Base-by-base conservation (phyloP, 2,113 vertebrate species). In the Dasyprocta punctata region DNA sequence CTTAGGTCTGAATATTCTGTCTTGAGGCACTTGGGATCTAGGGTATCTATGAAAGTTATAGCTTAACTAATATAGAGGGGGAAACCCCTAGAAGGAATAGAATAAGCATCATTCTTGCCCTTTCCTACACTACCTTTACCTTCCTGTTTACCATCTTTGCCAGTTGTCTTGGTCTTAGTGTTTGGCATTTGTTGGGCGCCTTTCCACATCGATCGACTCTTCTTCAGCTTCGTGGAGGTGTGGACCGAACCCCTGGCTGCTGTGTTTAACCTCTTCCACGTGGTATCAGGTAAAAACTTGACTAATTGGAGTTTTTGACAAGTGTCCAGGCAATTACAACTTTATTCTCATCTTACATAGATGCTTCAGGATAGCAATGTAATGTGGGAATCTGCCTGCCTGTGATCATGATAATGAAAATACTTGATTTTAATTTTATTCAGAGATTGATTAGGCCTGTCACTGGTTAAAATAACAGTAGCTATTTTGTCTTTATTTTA, bases 131-230 rank as follows among this genome's bases (percentile, higher is more conserved):
- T 75, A 14, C 41, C 65, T 67, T 0, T 80, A 19, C 89, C 75
- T 44, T 90, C 77, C 77, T 80, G 95, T 36, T 63, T 38, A 0
- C 96, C 94, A 83, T 95, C 91, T 54, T 16, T 49, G 17, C 28
- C 97, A 99, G 99, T 98, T 98, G 98, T 99, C 41, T 97, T 99
- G 0, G 99, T 99, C 91, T 98, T 98, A 80, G 98, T 98, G 71
- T 99, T 99, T 98, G 99, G 98, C 41, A 77, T 99, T 87, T 99
- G 99, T 88, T 99, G 99, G 99, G 98, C 98, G 71, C 99, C 99
- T 0, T 99, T 99, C 97, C 99, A 99, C 3, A 44, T 98, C 73
- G 99, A 99, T 26, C 96, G 98, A 38, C 98, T 99, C 26, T 99
- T 99, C 98, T 99, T 99, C 98, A 99, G 99, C 94, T 99, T 99